These are phyloP conservation scores for Automeris io DNA, from an alignment of 2,888 invertebrate species.

Conservation along the genomic window DNA sequence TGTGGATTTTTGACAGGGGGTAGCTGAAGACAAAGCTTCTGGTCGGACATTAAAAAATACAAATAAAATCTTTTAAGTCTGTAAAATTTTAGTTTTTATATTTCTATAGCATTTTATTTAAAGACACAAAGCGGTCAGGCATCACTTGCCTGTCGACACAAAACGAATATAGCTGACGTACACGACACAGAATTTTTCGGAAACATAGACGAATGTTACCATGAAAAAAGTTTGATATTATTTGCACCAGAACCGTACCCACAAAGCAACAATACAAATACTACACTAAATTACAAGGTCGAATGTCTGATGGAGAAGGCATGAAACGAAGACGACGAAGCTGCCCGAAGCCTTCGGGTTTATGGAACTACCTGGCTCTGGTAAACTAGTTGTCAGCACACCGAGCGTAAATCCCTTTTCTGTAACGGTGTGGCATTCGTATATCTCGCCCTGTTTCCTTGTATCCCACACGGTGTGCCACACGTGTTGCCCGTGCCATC, in stretches of 20 bases:
- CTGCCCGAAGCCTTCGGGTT: constrained; percentile 16
- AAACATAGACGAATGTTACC: constrained; percentile 11
- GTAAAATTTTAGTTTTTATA: no score
- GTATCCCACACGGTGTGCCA: constrained; percentile 51
- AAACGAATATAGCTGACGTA: not conserved
- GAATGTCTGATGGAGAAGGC: not conserved
- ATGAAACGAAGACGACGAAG: constrained; percentile 11
- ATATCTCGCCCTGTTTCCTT: constrained; percentile 34
- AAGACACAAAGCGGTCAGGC: no score
- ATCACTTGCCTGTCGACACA: not conserved
- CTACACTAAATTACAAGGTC: not conserved
- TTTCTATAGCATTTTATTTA: no score
- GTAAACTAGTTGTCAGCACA: constrained; percentile 51
- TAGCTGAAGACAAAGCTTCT: no score
- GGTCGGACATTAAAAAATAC: no score
- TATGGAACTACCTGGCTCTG: constrained; percentile 27
- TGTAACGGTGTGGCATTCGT: constrained; percentile 57
- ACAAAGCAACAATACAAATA: constrained; percentile 1
- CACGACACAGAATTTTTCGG: constrained; percentile 9
- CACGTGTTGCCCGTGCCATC: constrained; percentile 51
- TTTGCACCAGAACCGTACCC: constrained; percentile 13
- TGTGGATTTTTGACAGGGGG: no score
- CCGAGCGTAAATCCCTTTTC: constrained; percentile 50
- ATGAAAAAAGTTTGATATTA: constrained; percentile 10
- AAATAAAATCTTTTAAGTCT: no score